Evolutionary conservation across 2,888 invertebrate genomes (phyloP).

Genomic region (Cosmorhoe ocellata): DNA sequence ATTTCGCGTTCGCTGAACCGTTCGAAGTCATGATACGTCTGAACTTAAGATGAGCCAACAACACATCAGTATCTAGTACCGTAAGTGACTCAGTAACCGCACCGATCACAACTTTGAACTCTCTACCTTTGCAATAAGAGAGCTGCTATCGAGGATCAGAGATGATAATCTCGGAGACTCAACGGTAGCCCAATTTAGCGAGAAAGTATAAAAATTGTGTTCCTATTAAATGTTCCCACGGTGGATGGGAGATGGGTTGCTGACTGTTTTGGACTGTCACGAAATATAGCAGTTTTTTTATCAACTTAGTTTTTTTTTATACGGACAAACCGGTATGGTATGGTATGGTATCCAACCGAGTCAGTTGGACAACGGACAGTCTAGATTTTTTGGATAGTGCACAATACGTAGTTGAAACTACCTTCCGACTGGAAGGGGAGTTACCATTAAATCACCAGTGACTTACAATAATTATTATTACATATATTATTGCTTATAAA

Average conservation of each 20-base stretch:
- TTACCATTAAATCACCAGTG: too few species aligned
- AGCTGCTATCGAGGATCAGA: slow-evolving; percentile 61
- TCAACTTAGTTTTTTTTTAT: too few species aligned
- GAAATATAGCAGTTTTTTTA: slow-evolving; percentile 25
- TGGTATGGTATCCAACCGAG: too few species aligned
- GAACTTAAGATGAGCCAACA: slow-evolving; percentile 17
- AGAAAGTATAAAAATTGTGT: slow-evolving; percentile 75
- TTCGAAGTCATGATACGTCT: too few species aligned
- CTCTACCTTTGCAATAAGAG: slow-evolving; percentile 19
- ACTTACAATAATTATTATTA: too few species aligned
- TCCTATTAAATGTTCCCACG: slow-evolving; percentile 67
- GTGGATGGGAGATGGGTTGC: slow-evolving; percentile 49
- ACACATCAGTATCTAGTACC: slow-evolving; percentile 35
- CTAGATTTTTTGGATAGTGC: too few species aligned
- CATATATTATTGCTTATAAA: too few species aligned
- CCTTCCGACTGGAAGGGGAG: too few species aligned
- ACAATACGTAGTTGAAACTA: too few species aligned
- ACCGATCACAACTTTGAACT: slow-evolving; percentile 16
- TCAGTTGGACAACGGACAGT: too few species aligned
- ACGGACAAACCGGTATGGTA: too few species aligned
- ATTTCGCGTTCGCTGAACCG: too few species aligned
- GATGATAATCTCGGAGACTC: slow-evolving; percentile 66
- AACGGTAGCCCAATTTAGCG: slow-evolving; percentile 69
- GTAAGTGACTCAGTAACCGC: slow-evolving; percentile 49
- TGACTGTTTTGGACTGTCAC: slow-evolving; percentile 35